Base-by-base conservation (phyloP, 37 sponge, comb jelly and placozoan genomes). In the Agelas oroides region DNA sequence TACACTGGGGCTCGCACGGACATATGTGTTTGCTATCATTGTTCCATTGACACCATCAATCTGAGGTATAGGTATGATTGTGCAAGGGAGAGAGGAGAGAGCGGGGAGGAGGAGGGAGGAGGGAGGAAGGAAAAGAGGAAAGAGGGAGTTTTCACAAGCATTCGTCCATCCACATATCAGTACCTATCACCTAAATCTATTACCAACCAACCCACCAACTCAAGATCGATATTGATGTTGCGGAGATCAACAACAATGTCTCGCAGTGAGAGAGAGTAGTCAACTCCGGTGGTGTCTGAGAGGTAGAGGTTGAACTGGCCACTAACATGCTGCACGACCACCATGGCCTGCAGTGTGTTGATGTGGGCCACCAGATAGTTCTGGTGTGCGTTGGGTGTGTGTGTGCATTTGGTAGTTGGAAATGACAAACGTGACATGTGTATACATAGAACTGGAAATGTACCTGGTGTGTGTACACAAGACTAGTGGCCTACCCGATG, bases 21-120 rank as follows among this genome's bases (percentile, higher is more conserved):
- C 76, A 53, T 87, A 70, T 76, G 87, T 90, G 69, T 94, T 94
- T 24, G 91, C 91, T 61, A 94, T 74, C 19, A 82, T 36, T 18
- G 90, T 94, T 0, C 91, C 90, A 65, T 90, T 87, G n/a, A 94
- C 32, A 31, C 91, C 83, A 19, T 86, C 53, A 46, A 94, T 68
- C 94, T 94, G 53, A 25, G 21, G 53, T 46, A 46, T 8, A 8
- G 8, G 46, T 46, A 8, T 46, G n/a, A n/a, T n/a, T n/a, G 46
- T 46, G 46, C 46, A 46, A 8, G 46, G 46, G 46, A 8, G 46
- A 46, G 46, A 46, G 46, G 46, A n/a, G n/a, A n/a, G n/a, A n/a
- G n/a, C n/a, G 28, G 66, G 28, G 36, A 34, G 37, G 53, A 65
- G 67, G n/a, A 30, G 35, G 25, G 20, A 27, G 59, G 57, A 59